These are phyloP conservation scores for Jaculus jaculus DNA, from an alignment of 2,113 vertebrate species.

Conservation along the genomic window DNA sequence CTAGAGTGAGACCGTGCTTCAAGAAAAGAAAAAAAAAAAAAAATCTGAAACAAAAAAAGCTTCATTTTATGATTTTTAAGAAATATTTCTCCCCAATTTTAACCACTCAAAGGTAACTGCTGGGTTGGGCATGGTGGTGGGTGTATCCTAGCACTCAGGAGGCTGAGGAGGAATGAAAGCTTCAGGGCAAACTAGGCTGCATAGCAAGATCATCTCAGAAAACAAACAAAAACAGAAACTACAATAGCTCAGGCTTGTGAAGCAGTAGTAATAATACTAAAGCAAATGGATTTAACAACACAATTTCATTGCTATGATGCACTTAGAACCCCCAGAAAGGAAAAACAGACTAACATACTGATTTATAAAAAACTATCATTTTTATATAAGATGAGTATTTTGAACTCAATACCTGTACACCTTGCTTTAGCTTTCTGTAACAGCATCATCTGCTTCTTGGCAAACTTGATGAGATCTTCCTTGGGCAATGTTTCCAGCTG, in stretches of 20 bases:
- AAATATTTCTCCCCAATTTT: neutral
- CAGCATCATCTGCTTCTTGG: slow-evolving; percentile 95
- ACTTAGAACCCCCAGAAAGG: neutral
- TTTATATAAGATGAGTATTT: slow-evolving; percentile 23
- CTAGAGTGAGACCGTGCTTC: neutral
- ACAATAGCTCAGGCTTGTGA: neutral
- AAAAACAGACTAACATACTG: neutral
- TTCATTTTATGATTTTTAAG: neutral
- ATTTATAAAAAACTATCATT: neutral
- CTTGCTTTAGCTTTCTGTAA: slow-evolving; percentile 94
- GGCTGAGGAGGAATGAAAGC: neutral
- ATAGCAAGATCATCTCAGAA: neutral
- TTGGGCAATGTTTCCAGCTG: slow-evolving; percentile 95
- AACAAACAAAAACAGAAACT: neutral
- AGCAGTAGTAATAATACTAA: neutral
- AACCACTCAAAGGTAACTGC: neutral
- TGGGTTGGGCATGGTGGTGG: too few relatives aligned
- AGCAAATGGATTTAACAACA: neutral
- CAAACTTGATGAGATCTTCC: slow-evolving; percentile 98
- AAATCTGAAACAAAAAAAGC: too few relatives aligned
- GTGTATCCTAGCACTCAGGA: neutral
- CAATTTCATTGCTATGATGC: slow-evolving; percentile 28
- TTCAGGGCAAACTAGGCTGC: neutral
- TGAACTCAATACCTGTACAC: slow-evolving; percentile 88
- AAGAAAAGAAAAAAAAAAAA: too few relatives aligned